A percentile compares a stretch with the other conserved stretches of the same genome.
Conservation (phyloP, 2,888 invertebrate genomes). For the Yponomeuta malinellus region DNA sequence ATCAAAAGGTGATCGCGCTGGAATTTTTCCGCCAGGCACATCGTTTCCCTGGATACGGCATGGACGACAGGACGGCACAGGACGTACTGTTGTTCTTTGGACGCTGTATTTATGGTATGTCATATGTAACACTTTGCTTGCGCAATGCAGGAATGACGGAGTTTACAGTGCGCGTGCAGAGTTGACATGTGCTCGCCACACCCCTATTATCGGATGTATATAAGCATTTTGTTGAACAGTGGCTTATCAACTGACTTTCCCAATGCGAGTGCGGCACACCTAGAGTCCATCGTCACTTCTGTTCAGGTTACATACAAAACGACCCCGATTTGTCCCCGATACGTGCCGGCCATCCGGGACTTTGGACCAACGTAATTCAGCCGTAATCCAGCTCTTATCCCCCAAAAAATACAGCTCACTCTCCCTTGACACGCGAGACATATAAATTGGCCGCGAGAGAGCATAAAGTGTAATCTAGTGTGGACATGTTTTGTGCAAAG, state of each 20-base stretch:
- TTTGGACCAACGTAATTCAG: neutral
- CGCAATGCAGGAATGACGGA: too few relatives aligned
- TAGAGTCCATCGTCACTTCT: constrained; percentile 2
- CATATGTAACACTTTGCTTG: too few relatives aligned
- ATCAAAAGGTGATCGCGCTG: too few relatives aligned
- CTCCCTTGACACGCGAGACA: neutral
- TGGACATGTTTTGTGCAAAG: constrained; percentile 2
- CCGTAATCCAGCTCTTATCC: neutral
- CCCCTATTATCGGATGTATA: too few relatives aligned
- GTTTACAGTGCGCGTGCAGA: too few relatives aligned
- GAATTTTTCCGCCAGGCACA: too few relatives aligned
- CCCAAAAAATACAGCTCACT: neutral
- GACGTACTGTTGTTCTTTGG: too few relatives aligned
- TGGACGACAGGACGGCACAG: too few relatives aligned
- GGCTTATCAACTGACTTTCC: neutral
- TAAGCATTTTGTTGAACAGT: too few relatives aligned
- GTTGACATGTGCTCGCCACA: too few relatives aligned
- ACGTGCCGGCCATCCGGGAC: constrained; percentile 5
- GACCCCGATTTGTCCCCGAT: constrained; percentile 12
- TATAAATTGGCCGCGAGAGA: neutral
- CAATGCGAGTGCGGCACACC: neutral
- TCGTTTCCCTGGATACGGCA: too few relatives aligned
- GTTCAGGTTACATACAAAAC: constrained; percentile 13
- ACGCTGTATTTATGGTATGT: too few relatives aligned
- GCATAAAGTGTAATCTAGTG: constrained; percentile 8